Conservation (phyloP, 2,888 invertebrate genomes). For the Ornithoptera priamus region DNA sequence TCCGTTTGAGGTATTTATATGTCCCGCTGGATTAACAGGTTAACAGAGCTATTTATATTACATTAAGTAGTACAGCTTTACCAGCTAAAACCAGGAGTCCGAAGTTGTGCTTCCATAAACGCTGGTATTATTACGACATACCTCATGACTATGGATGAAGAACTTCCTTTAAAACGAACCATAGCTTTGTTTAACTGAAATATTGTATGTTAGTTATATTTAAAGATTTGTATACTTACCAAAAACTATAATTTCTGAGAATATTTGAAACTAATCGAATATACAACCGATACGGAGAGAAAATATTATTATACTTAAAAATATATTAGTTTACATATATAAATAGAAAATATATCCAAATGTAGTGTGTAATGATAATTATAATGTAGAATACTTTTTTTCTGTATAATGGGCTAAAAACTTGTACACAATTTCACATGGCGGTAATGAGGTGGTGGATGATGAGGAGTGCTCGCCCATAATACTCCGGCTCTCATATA, state of each 20-base stretch:
- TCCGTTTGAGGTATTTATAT: too few relatives aligned
- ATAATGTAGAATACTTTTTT: conserved; percentile 15
- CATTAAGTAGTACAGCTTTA: too few relatives aligned
- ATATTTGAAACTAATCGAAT: not conserved
- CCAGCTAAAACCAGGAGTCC: too few relatives aligned
- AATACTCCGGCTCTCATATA: too few relatives aligned
- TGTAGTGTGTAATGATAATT: conserved; percentile 60
- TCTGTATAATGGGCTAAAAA: too few relatives aligned
- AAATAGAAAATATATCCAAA: conserved; percentile 57
- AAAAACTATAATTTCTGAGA: conserved; percentile 5
- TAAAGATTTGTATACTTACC: conserved; percentile 12
- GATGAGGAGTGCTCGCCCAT: too few relatives aligned
- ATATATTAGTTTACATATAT: not conserved
- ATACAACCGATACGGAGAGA: not conserved
- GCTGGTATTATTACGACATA: not conserved
- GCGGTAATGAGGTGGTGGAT: too few relatives aligned
- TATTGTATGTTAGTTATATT: not conserved
- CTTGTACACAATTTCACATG: too few relatives aligned
- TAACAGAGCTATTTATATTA: too few relatives aligned
- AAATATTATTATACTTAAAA: not conserved
- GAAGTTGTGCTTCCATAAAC: not conserved
- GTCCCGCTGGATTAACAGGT: too few relatives aligned
- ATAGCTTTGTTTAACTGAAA: not conserved
- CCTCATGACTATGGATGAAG: not conserved
- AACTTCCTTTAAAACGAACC: not conserved